Evolutionary conservation across 2,113 vertebrate genomes (phyloP).

Genomic region (Cranoglanis bouderius): DNA sequence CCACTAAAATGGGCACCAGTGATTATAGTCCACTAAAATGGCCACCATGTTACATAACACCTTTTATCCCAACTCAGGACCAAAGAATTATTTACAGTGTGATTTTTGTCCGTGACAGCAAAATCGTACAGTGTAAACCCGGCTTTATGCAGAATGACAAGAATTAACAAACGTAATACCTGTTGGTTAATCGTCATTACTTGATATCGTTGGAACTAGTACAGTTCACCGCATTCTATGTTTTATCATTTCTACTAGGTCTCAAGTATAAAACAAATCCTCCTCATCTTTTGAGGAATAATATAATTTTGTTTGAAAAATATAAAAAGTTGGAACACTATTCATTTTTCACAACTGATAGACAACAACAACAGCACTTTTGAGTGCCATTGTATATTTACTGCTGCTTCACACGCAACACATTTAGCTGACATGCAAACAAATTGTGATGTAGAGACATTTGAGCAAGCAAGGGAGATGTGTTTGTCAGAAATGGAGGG

Average conservation of each 20-base stretch:
- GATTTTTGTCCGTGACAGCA: background rate
- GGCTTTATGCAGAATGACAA: background rate
- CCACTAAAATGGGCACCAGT: background rate
- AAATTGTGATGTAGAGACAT: background rate
- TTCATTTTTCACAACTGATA: background rate
- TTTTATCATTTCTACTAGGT: background rate
- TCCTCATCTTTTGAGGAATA: background rate
- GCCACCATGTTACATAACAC: background rate
- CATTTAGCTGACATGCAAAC: background rate
- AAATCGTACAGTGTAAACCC: background rate
- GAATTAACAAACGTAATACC: background rate
- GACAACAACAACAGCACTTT: background rate
- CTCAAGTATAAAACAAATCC: background rate
- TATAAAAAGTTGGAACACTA: background rate
- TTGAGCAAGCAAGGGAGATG: background rate
- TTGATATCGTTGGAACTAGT: background rate
- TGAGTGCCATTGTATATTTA: background rate
- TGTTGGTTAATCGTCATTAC: background rate
- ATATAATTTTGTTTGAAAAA: background rate
- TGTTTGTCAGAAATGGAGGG: slow-evolving; percentile 4
- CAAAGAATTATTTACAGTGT: background rate
- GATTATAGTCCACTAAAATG: background rate
- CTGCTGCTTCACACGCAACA: background rate
- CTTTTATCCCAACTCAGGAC: background rate
- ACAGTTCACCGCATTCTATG: background rate